These are phyloP conservation scores for Serrognathus titanus DNA, from an alignment of 2,888 invertebrate species.

Conservation along the genomic window DNA sequence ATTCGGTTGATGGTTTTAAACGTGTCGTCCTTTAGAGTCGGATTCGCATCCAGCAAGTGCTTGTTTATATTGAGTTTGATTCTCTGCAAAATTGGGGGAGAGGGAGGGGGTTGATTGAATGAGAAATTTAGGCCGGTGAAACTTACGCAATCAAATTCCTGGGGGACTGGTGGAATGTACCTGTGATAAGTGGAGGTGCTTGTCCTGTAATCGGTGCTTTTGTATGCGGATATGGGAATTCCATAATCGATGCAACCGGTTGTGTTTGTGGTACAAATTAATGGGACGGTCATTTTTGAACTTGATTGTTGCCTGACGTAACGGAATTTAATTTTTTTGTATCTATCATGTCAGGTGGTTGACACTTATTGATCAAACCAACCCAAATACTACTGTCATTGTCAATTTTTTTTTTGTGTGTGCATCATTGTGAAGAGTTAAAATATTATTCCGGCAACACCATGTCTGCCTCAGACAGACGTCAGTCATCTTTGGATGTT, in stretches of 20 bases:
- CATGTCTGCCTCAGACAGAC: too few relatives aligned
- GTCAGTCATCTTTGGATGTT: too few relatives aligned
- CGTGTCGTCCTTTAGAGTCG: slow-evolving; percentile 32
- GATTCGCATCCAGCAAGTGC: slow-evolving; percentile 28
- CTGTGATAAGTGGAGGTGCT: slow-evolving; percentile 35
- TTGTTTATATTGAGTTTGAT: slow-evolving; percentile 33
- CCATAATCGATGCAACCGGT: slow-evolving; percentile 40
- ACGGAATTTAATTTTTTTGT: neutral
- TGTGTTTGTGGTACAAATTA: slow-evolving; percentile 36
- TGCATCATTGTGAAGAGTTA: too few relatives aligned
- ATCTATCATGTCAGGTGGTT: too few relatives aligned
- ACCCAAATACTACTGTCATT: too few relatives aligned
- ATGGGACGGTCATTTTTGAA: slow-evolving; percentile 15
- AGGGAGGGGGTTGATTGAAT: neutral
- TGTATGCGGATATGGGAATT: slow-evolving; percentile 37
- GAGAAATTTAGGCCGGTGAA: neutral
- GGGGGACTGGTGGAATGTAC: slow-evolving; percentile 35
- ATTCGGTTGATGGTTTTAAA: slow-evolving; percentile 26
- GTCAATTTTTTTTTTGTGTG: too few relatives aligned
- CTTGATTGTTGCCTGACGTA: neutral
- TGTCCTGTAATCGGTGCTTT: slow-evolving; percentile 42
- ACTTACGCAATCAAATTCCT: slow-evolving; percentile 36
- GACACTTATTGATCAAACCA: too few relatives aligned
- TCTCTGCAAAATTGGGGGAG: slow-evolving; percentile 36
- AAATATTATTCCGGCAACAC: too few relatives aligned